Conservation (phyloP, 2,113 vertebrate species). For the Abramis brama region DNA sequence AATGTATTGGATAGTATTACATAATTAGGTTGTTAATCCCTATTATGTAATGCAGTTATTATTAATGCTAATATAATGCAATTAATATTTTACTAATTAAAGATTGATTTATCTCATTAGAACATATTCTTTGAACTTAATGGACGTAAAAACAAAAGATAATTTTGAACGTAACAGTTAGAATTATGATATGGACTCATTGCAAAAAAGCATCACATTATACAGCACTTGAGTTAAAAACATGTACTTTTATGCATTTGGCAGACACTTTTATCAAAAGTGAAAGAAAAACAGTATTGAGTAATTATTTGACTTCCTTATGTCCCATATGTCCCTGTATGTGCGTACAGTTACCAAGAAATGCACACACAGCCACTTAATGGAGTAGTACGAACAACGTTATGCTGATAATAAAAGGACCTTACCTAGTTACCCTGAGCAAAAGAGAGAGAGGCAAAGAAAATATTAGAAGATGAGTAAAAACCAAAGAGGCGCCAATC, state of each 20-base stretch:
- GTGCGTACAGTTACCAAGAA: background rate
- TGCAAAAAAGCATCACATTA: no score
- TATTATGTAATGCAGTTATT: no score
- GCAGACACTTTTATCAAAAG: background rate
- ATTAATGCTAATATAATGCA: no score
- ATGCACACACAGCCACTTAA: background rate
- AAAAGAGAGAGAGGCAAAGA: conserved; percentile 14
- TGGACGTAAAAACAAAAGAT: no score
- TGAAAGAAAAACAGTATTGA: background rate
- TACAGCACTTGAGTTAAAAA: no score
- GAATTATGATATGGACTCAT: background rate
- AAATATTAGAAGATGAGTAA: conserved; percentile 46
- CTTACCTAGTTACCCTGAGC: conserved; percentile 39
- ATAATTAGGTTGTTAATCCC: background rate
- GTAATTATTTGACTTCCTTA: background rate
- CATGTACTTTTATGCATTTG: background rate
- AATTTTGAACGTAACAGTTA: no score
- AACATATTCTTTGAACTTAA: no score
- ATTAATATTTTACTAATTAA: no score
- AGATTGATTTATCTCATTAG: no score
- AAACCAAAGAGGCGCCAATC: conserved; percentile 80
- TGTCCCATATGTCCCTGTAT: background rate
- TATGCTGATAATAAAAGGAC: background rate
- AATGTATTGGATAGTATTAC: background rate
- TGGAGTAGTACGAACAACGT: background rate